phyloP scores from a whole-genome alignment of 2,888 invertebrate genomes.

The Tenthredo mesomela region DNA sequence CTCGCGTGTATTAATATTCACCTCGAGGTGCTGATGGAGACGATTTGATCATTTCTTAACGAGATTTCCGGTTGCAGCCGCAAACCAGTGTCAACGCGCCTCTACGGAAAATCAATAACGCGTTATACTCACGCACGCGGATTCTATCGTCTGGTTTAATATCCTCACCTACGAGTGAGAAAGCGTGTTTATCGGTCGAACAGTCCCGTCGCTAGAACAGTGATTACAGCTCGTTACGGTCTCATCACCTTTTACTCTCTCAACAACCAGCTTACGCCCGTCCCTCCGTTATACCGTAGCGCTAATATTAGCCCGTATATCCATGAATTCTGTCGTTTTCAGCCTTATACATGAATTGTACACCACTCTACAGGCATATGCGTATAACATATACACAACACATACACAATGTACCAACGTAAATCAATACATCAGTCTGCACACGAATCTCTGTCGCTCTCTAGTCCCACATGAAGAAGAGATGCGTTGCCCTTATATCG shows the following conservation, averaged over 20 bases:
- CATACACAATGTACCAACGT: background rate
- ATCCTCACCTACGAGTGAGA: background rate
- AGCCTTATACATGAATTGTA: background rate
- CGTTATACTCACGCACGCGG: slow-evolving; percentile 19
- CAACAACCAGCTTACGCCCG: background rate
- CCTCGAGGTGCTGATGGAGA: background rate
- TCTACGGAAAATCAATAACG: slow-evolving; percentile 20
- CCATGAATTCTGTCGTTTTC: slow-evolving; percentile 27
- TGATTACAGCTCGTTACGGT: slow-evolving; percentile 44
- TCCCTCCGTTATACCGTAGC: background rate
- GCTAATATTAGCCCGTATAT: slow-evolving; percentile 25
- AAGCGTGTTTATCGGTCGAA: slow-evolving; percentile 21
- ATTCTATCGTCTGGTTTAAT: background rate
- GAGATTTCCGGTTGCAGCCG: slow-evolving; percentile 6
- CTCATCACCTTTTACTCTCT: slow-evolving; percentile 28
- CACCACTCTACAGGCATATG: background rate
- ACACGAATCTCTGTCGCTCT: background rate
- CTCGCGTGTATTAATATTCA: background rate
- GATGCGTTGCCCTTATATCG: slow-evolving; percentile 11
- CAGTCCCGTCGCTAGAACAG: slow-evolving; percentile 24
- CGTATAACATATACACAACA: background rate
- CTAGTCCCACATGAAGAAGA: background rate
- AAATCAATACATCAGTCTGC: slow-evolving; percentile 37
- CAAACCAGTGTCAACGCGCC: background rate
- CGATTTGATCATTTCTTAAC: slow-evolving; percentile 23